A percentile compares a stretch with the other conserved stretches of the same genome.
Evolutionary conservation across 2,113 vertebrate species (phyloP).

Genomic region (Thamnaconus septentrionalis): DNA sequence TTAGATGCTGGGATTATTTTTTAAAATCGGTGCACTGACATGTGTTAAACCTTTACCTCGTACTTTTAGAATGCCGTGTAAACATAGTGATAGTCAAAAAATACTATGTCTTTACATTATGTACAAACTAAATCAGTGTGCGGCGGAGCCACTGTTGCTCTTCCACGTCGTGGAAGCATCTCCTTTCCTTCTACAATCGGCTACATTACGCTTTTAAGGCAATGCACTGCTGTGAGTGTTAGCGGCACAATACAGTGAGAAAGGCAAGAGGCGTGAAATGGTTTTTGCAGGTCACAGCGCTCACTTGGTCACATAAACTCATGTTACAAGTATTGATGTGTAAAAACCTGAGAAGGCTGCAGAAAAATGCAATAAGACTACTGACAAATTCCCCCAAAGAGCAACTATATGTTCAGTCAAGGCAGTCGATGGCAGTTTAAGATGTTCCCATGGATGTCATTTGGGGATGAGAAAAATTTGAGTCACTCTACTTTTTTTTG

Average conservation of each 20-base stretch:
- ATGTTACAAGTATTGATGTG: no score
- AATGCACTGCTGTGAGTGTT: slow-evolving; percentile 42
- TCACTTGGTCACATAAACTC: no score
- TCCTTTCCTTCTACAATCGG: slow-evolving; percentile 25
- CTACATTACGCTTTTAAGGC: slow-evolving; percentile 60
- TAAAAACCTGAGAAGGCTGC: no score
- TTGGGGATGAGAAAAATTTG: no score
- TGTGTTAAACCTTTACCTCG: background rate
- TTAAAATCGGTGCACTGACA: background rate
- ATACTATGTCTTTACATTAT: slow-evolving; percentile 62
- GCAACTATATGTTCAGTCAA: no score
- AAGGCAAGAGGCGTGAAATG: slow-evolving; percentile 61
- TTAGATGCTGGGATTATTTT: background rate
- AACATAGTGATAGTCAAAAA: slow-evolving; percentile 55
- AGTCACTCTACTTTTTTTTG: no score
- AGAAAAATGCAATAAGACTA: no score
- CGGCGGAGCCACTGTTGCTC: slow-evolving; percentile 15
- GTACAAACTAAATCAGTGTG: slow-evolving; percentile 44
- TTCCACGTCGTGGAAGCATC: slow-evolving; percentile 35
- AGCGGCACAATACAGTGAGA: slow-evolving; percentile 43
- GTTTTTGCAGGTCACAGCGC: background rate
- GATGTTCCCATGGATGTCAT: no score
- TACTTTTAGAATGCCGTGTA: slow-evolving; percentile 33
- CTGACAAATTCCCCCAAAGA: no score
- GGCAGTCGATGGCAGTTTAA: no score